Conservation (phyloP, 2,888 invertebrate species). For the Trichopria drosophilae region DNA sequence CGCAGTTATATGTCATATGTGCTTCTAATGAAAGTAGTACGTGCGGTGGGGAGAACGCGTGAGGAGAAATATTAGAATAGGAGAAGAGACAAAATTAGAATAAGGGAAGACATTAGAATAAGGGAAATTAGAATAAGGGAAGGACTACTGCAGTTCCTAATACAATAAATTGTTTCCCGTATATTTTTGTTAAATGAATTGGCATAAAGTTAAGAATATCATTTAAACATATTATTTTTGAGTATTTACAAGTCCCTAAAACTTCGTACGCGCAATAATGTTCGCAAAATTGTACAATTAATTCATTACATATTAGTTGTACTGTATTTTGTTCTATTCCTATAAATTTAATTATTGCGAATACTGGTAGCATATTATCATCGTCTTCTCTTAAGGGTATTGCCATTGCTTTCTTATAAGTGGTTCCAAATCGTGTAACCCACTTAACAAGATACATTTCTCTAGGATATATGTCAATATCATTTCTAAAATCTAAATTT, state of each 20-base stretch:
- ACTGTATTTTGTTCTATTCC: conserved; percentile 2
- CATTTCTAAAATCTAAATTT: background rate
- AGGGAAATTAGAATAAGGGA: no score
- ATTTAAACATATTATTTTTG: background rate
- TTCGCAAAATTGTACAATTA: conserved; percentile 2
- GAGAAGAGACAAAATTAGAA: no score
- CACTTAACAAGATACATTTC: conserved; percentile 1
- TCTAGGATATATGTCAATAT: no score
- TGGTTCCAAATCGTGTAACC: background rate
- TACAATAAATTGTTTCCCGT: conserved; percentile 9
- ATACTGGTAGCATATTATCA: conserved; percentile 14
- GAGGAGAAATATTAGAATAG: no score
- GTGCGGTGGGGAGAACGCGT: no score
- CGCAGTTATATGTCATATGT: no score
- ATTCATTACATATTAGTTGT: background rate
- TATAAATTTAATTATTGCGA: conserved; percentile 8
- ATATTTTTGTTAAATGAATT: no score
- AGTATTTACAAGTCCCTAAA: background rate
- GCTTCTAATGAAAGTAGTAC: no score
- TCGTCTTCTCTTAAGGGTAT: conserved; percentile 6
- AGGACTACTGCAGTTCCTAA: no score
- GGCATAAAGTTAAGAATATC: background rate
- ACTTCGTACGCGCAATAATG: conserved; percentile 9
- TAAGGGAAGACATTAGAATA: no score
- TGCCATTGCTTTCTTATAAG: conserved; percentile 10